A percentile compares a stretch with the other conserved stretches of the same genome.
Evolutionary conservation across 2,888 invertebrate species (phyloP).

Genomic region (Oscheius sp.): DNA sequence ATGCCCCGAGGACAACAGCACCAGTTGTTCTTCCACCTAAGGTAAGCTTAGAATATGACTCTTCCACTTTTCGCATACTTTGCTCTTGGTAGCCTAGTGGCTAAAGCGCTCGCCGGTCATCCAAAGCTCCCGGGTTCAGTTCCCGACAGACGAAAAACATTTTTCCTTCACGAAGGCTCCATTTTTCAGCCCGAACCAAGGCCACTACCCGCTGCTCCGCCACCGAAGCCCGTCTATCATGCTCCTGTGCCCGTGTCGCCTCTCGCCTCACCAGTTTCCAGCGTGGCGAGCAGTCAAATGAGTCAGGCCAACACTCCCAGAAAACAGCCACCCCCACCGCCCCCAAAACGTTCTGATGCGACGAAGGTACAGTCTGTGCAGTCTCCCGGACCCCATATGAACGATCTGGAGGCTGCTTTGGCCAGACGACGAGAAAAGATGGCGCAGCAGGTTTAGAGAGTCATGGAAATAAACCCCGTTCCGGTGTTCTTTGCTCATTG

Average conservation of each 20-base stretch:
- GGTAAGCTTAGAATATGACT: background rate
- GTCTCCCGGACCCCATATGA: constrained; percentile 43
- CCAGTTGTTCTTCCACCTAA: constrained; percentile 11
- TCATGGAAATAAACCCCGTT: background rate
- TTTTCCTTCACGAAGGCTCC: too few species aligned
- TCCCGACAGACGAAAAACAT: too few species aligned
- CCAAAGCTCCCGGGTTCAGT: too few species aligned
- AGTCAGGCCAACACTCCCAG: constrained; percentile 45
- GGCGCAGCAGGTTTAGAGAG: constrained; percentile 31
- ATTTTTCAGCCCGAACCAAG: constrained; percentile 21
- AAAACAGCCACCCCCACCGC: constrained; percentile 62
- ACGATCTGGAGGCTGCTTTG: constrained; percentile 60
- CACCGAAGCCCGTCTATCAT: constrained; percentile 35
- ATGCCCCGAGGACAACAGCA: constrained; percentile 12
- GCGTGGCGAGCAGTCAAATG: constrained; percentile 1
- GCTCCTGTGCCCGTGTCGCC: constrained; percentile 19
- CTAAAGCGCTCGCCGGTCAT: too few species aligned
- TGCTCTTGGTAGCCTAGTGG: too few species aligned
- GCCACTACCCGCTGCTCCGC: constrained; percentile 22
- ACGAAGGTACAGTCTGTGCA: constrained; percentile 50
- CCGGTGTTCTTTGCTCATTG: constrained; percentile 13
- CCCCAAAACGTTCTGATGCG: constrained; percentile 68
- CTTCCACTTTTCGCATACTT: too few species aligned
- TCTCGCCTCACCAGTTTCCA: constrained; percentile 9
- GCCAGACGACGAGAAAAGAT: constrained; percentile 53